A percentile compares a stretch with the other conserved stretches of the same genome.
These are phyloP conservation scores for Conopomorpha cramerella DNA, from an alignment of 1,140 invertebrate genomes.

Conservation along the genomic window DNA sequence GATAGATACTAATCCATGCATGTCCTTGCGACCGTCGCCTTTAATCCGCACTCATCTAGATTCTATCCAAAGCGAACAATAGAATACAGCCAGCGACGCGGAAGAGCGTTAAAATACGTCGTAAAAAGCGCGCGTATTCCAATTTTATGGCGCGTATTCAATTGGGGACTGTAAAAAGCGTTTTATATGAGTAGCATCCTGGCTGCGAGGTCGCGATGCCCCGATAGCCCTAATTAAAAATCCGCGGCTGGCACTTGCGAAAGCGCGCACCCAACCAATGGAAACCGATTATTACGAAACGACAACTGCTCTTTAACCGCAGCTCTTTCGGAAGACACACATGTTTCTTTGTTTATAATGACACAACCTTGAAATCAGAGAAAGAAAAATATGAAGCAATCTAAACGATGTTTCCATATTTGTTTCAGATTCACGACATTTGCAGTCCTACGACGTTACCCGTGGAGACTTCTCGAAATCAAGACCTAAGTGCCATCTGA, in stretches of 20 bases:
- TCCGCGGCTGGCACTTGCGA: slow-evolving; percentile 29
- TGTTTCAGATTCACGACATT: slow-evolving; percentile 29
- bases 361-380: no score
- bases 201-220: slow-evolving; percentile 36
- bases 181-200: slow-evolving; percentile 52
- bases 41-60: slow-evolving; percentile 8
- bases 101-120: slow-evolving; percentile 45
- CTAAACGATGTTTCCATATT: no score
- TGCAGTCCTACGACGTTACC: slow-evolving; percentile 25
- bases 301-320: slow-evolving; percentile 11
- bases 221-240: slow-evolving; percentile 50
- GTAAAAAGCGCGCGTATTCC: slow-evolving; percentile 50
- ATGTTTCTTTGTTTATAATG: slow-evolving; percentile 18
- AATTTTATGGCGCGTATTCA: slow-evolving; percentile 51
- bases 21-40: slow-evolving; percentile 23
- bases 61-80: no score
- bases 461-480: slow-evolving; percentile 41
- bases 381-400: no score
- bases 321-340: slow-evolving; percentile 5
- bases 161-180: slow-evolving; percentile 52
- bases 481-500: slow-evolving; percentile 51
- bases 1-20: slow-evolving; percentile 30
- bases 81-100: slow-evolving; percentile 23
- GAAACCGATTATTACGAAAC: slow-evolving; percentile 17
- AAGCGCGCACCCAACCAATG: slow-evolving; percentile 15